Conservation (phyloP, 2,888 invertebrate species). For the Aradus depressus region DNA sequence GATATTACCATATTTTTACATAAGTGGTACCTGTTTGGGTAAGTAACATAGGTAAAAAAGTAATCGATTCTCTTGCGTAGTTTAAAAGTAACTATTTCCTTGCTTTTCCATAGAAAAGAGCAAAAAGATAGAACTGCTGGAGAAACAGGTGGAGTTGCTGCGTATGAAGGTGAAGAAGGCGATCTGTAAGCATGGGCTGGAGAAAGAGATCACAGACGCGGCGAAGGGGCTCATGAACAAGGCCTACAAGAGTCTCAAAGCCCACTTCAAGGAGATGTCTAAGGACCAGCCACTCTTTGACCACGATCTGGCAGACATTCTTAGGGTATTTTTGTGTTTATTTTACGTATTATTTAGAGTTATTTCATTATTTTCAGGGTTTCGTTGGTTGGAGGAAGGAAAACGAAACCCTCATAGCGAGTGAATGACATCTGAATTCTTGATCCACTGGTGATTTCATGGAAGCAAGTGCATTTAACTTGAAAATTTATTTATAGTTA, state of each 20-base stretch:
- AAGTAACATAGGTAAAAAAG: no score
- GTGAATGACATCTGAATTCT: neutral
- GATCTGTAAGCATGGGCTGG: neutral
- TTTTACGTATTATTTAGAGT: no score
- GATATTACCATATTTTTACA: no score
- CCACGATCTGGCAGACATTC: neutral
- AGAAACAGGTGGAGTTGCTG: conserved; percentile 4
- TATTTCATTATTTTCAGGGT: neutral
- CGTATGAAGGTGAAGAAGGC: neutral
- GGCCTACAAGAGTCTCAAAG: conserved; percentile 6
- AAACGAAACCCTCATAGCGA: neutral
- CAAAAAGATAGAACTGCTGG: neutral
- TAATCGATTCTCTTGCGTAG: no score
- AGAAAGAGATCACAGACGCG: conserved; percentile 4
- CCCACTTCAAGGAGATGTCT: neutral
- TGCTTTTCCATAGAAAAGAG: conserved; percentile 14
- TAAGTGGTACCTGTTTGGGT: no score
- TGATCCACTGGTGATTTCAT: neutral
- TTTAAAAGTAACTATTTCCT: no score
- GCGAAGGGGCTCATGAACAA: conserved; percentile 8
- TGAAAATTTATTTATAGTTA: no score
- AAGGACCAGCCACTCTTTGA: neutral
- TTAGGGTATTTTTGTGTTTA: conserved; percentile 5
- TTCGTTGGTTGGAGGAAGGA: neutral
- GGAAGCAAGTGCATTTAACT: neutral